Evolutionary conservation across 2,113 vertebrate genomes (phyloP).

Genomic region (Ornithorhynchus anatinus): DNA sequence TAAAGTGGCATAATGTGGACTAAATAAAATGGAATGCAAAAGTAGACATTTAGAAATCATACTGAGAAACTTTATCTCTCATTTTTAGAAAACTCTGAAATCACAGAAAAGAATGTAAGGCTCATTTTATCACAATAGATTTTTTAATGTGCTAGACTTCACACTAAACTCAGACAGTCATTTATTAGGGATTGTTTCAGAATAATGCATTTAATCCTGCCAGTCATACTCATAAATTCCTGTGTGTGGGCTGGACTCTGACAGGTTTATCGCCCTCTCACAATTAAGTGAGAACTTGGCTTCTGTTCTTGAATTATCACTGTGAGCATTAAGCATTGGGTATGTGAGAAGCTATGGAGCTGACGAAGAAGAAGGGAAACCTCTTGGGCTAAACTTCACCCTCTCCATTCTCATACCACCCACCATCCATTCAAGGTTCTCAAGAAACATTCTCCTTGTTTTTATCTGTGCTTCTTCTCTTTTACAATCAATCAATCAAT

Average conservation of each 20-base stretch:
- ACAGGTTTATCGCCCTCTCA: neutral
- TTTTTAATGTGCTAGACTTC: neutral
- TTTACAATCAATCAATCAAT: neutral
- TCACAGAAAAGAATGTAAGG: neutral
- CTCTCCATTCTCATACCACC: neutral
- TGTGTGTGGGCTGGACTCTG: neutral
- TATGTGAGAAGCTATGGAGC: neutral
- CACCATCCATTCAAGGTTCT: neutral
- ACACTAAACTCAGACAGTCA: neutral
- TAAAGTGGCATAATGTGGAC: neutral
- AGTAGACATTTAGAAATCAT: neutral
- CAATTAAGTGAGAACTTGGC: neutral
- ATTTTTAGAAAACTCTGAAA: neutral
- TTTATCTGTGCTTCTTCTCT: no score
- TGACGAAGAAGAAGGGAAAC: neutral
- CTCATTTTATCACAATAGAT: no score
- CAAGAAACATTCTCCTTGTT: neutral
- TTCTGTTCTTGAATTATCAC: neutral
- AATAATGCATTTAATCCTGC: neutral
- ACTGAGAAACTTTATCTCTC: neutral
- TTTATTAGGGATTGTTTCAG: neutral
- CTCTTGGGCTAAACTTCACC: neutral
- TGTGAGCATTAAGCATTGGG: neutral
- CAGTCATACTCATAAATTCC: neutral
- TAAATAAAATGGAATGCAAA: neutral